Evolutionary conservation across 2,888 invertebrate species (phyloP).

Genomic region (Opisthograptis luteolata): DNA sequence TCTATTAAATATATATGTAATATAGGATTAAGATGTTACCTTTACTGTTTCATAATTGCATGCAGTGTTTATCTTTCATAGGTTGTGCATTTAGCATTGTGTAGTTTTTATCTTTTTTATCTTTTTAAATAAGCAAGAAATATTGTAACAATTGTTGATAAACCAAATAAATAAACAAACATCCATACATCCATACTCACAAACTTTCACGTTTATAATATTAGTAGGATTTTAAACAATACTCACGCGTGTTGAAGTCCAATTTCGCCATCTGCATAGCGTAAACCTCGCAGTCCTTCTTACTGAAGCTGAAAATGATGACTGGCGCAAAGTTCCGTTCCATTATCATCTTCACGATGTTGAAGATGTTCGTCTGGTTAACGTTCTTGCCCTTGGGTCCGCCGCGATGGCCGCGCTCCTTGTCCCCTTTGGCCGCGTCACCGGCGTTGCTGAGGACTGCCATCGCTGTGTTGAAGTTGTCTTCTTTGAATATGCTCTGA

Average conservation of each 20-base stretch:
- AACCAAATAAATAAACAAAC: too few relatives aligned
- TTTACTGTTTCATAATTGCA: too few relatives aligned
- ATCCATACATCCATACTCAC: too few relatives aligned
- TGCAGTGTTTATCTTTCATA: too few relatives aligned
- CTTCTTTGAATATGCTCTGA: constrained; percentile 96
- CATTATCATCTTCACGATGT: constrained; percentile 99
- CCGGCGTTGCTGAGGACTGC: constrained; percentile 92
- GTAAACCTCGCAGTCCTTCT: constrained; percentile 98
- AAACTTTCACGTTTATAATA: too few relatives aligned
- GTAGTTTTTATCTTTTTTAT: too few relatives aligned
- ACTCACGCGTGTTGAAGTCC: constrained; percentile 95
- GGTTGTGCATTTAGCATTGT: too few relatives aligned
- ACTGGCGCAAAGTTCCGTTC: constrained; percentile 98
- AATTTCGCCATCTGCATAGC: constrained; percentile 98
- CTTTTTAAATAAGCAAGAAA: too few relatives aligned
- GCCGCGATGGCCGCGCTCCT: constrained; percentile 88
- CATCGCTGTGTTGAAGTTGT: constrained; percentile 99
- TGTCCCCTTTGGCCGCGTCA: constrained; percentile 92
- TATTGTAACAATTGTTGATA: too few relatives aligned
- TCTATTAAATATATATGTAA: too few relatives aligned
- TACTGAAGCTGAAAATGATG: constrained; percentile 99
- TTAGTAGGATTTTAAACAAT: too few relatives aligned
- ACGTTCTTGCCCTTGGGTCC: constrained; percentile 87
- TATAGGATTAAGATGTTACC: too few relatives aligned
- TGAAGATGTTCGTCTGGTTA: constrained; percentile 95